Conservation (phyloP, 2,797 vertebrate species). For the Anabas testudineus region DNA sequence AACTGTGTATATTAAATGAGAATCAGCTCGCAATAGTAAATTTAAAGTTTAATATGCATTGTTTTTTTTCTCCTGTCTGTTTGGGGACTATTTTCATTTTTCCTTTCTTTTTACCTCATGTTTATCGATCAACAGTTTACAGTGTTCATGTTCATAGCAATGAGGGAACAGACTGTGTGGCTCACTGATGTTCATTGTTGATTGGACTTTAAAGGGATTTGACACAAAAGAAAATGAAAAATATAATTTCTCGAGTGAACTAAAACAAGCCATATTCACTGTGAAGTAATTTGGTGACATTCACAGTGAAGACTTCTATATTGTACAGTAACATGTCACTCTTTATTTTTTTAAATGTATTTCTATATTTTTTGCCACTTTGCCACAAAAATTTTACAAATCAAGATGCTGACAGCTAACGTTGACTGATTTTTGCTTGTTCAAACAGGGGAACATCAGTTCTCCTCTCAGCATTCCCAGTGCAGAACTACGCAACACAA, state of each 20-base stretch:
- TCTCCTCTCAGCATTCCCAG: constrained; percentile 15
- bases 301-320: not conserved
- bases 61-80: not conserved
- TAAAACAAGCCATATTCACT: not conserved
- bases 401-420: constrained; percentile 34
- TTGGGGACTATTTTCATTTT: not conserved
- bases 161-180: too few species aligned
- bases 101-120: too few species aligned
- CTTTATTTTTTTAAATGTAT: not conserved
- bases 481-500: constrained; percentile 26
- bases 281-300: not conserved
- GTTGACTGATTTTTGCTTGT: constrained; percentile 29
- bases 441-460: constrained; percentile 18
- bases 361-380: not conserved
- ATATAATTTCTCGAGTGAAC: not conserved
- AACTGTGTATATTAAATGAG: not conserved
- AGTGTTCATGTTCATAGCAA: not conserved
- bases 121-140: not conserved
- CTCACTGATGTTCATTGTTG: too few species aligned
- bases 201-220: not conserved
- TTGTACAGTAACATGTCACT: not conserved
- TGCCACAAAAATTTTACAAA: too few species aligned
- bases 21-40: not conserved
- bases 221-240: not conserved
- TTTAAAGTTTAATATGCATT: not conserved